Base-by-base conservation (phyloP, 2,113 vertebrate genomes). In the Cairina moschata region DNA sequence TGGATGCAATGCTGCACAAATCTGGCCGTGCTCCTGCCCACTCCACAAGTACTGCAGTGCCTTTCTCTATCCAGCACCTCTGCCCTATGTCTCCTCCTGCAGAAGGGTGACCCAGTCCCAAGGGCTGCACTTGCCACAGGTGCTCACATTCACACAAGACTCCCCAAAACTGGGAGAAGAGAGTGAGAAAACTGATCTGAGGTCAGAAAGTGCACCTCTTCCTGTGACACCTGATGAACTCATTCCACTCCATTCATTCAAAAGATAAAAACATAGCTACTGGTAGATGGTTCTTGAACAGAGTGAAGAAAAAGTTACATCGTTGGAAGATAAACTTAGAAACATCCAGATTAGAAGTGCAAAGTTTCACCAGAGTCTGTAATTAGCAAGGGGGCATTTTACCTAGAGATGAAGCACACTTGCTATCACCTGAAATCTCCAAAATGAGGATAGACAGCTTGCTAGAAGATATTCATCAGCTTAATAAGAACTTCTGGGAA, bases 301-400 rank as follows among this genome's bases (percentile, higher is more conserved):
- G 68, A 96, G 40, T 3, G 77, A 36, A 90, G 76, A 90, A 67
- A 71, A 83, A 77, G 88, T 38, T 9, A 80, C 8, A n/a, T 2
- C 20, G 15, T 26, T 75, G 36, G n/a, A 88, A 87, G 68, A 74
- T 46, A 93, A 95, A 94, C 34, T 52, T 77, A 77, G 40, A 74
- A 83, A 16, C 74, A 21, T 74, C 42, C 18, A 36, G 40, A 71
- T 52, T 34, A 86, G 82, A 77, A 90, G 75, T 21, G 25, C 17
- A 21, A 87, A 83, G 26, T 75, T 94, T 80, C 38, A 69, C 44
- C 31, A 80, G 28, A 67, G 10, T 3, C 23, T 56, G 1, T 42
- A 71, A 86, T 74, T 93, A 96, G 59, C 32, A 74, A 58, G 59
- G 6, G 72, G 28, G 11, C 13, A 83, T 86, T 71, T 32, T 74